Base-by-base conservation (phyloP, 2,888 invertebrate species). In the Zygogramma bicolorata region DNA sequence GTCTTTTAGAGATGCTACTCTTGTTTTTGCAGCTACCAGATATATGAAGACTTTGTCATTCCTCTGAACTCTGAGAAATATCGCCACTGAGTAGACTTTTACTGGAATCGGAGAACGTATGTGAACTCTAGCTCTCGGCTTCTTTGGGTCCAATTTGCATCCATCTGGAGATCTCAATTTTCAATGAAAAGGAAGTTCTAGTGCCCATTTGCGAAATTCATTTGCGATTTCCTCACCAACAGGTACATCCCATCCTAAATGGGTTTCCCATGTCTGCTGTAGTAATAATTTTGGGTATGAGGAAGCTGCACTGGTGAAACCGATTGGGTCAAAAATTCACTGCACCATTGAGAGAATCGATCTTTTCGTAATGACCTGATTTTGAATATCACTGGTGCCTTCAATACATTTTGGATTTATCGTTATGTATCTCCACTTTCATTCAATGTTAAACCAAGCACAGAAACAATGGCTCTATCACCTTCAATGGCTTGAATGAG, bases 271-370 rank as follows among this genome's bases (percentile, higher is more conserved):
- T 3, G 66, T 46, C 15, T 46, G 49, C 46, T 76, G 74, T 13
- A 75, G 27, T 25, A 74, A 29, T 22, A 75, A 20, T 53, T 75
- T 77, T 5, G 77, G 72, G 8, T 61, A 20, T 29, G 72, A 31
- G 13, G 74, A 71, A n/a, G 68, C 63, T 29, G 74, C 73, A 25
- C 49, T 53, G n/a, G 68, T 53, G 25, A 71, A 77, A 18, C 75
- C 75, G 22, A 75, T 65, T 5, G 70, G 71, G 46, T 72, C 75
- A 20, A 77, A 75, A 18, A 76, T 46, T n/a, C 60, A 60, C 25
- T 77, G 71, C 4, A 73, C 70, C 18, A 31, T 42, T 13, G 69
- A 72, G 7, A 75, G 40, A 13, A 72, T 67, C 8, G 59, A 6
- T 58, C 65, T 42, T 27, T 75, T 72, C 6, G 72, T 73, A 6